Evolutionary conservation across 2,113 vertebrate species (phyloP), one percentile per base, ranked within the genome.

Genomic region (Psephotus haematonotus): DNA sequence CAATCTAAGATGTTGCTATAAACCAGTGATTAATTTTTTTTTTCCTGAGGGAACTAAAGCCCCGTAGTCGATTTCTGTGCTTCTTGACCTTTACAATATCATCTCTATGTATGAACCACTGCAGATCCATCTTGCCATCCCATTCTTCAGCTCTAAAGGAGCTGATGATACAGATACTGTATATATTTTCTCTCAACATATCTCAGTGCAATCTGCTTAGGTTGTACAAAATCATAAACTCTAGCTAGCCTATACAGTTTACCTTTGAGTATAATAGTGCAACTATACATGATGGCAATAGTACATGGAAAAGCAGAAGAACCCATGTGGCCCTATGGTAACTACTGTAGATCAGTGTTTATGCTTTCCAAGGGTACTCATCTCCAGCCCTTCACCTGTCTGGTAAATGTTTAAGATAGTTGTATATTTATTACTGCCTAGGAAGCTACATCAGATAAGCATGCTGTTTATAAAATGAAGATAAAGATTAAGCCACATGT

Each of bases 71-170:
- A 62, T 78, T 69, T 82, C 59, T 77, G 50, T 77, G 55, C 52
- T 96, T 92, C 65, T 33, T 71, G 64, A 93, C 72, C 82, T 94
- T 96, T 94, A 68, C 55, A 33, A 5, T 70, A 72, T 77, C 76
- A 86, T 85, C 75, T 85, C 75, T 90, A 9, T 82, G 57, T 88
- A 75, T 64, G 82, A 94, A 86, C 19, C 39, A 37, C 68, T 24
- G 60, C 71, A 93, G 67, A 92, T 60, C 71, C 82, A 71, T 75
- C 86, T 81, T 94, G 37, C 68, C n/a, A 60, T 83, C 60, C 47
- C 2, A 1, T 88, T 94, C 57, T 87, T 87, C 84, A 47, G 33
- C 18, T 75, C 57, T 60, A 55, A 60, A 77, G 43, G 39, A 86
- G 46, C 55, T 68, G 64, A 62, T 90, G 64, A 31, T 80, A 76